These are phyloP conservation scores for Euschistus heros DNA, from an alignment of 1,140 invertebrate genomes.

Conservation along the genomic window DNA sequence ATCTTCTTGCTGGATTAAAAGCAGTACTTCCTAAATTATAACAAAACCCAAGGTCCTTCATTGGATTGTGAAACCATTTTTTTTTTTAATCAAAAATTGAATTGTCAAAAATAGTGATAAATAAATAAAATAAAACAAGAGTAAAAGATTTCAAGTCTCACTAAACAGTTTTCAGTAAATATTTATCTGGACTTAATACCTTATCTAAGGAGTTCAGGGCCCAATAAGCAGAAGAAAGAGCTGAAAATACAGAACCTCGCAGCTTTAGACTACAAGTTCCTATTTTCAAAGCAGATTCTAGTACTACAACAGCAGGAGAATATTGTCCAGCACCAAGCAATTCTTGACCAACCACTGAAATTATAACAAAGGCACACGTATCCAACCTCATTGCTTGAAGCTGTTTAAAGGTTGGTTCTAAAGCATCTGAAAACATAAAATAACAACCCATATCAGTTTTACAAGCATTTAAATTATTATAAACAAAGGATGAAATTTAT, in stretches of 20 bases:
- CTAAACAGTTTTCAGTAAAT: not conserved
- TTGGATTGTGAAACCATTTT: too few species aligned
- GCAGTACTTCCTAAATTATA: too few species aligned
- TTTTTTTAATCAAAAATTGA: too few species aligned
- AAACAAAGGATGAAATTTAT: not conserved
- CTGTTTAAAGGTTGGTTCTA: constrained; percentile 85
- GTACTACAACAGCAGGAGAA: constrained; percentile 76
- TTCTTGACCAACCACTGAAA: constrained; percentile 91
- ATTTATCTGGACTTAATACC: constrained; percentile 34
- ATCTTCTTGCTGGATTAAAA: too few species aligned
- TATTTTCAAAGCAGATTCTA: constrained; percentile 88
- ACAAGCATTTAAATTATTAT: too few species aligned
- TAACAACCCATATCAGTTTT: too few species aligned
- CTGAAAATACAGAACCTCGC: constrained; percentile 88
- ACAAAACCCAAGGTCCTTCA: too few species aligned
- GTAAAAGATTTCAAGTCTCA: not conserved
- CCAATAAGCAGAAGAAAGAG: constrained; percentile 91
- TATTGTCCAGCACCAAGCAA: constrained; percentile 80
- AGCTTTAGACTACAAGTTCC: constrained; percentile 89
- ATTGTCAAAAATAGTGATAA: too few species aligned
- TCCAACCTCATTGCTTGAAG: constrained; percentile 85
- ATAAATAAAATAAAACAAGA: too few species aligned
- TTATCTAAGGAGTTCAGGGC: constrained; percentile 88
- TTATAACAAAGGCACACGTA: constrained; percentile 89
- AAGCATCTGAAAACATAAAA: constrained; percentile 42